A percentile compares a stretch with the other conserved stretches of the same genome.
Conservation (phyloP, 1,140 invertebrate genomes). For the Arctopsyche grandis region DNA sequence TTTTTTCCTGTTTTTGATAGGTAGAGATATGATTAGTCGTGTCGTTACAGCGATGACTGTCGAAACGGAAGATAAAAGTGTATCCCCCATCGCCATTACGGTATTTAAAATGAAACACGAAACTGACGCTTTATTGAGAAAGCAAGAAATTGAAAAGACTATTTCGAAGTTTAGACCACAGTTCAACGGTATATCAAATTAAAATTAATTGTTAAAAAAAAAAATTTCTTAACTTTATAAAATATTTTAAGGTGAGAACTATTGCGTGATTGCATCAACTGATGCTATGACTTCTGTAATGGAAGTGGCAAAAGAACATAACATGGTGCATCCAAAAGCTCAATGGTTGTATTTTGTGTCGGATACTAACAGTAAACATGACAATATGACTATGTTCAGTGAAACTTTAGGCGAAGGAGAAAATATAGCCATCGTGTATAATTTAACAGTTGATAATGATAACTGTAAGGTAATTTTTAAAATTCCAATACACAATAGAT, state of each 20-base stretch:
- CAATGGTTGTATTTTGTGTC: constrained; percentile 85
- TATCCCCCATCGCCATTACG: constrained; percentile 65
- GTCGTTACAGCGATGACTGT: constrained; percentile 68
- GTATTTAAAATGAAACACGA: constrained; percentile 68
- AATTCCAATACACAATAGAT: too few relatives aligned
- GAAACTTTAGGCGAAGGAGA: constrained; percentile 78
- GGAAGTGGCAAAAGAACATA: constrained; percentile 72
- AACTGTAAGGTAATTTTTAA: constrained; percentile 66
- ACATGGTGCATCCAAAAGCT: constrained; percentile 74
- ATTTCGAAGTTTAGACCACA: constrained; percentile 66
- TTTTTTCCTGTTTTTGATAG: constrained; percentile 58
- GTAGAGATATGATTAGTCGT: constrained; percentile 70
- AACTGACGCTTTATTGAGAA: constrained; percentile 62
- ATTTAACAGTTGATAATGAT: constrained; percentile 67
- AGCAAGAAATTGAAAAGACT: constrained; percentile 64
- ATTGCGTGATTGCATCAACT: constrained; percentile 64
- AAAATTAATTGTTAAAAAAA: neutral
- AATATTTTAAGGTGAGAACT: constrained; percentile 62
- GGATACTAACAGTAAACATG: constrained; percentile 65
- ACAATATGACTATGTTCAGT: constrained; percentile 67
- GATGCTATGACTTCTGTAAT: constrained; percentile 70
- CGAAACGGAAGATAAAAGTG: constrained; percentile 61
- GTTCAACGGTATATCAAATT: constrained; percentile 59
- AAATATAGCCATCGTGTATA: constrained; percentile 84
- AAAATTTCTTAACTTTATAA: neutral